These are phyloP conservation scores for Podargus strigoides DNA, from an alignment of 2,797 vertebrate species.

Conservation along the genomic window DNA sequence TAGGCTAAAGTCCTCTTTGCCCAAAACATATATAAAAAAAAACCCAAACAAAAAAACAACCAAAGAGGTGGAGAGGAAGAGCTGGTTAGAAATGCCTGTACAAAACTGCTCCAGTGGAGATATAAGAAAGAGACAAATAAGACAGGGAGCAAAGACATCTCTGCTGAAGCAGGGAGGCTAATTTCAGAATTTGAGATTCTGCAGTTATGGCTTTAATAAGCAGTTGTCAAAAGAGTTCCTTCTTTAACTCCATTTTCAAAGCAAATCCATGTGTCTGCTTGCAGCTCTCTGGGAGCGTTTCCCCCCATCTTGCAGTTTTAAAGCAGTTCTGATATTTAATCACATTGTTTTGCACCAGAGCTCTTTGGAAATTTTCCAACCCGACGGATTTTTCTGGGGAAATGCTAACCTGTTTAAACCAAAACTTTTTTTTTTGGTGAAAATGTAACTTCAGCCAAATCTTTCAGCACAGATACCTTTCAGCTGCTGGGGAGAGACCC, in stretches of 20 bases:
- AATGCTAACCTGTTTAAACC: not conserved
- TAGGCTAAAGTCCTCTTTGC: constrained; percentile 71
- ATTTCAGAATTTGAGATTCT: constrained; percentile 47
- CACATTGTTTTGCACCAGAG: not conserved
- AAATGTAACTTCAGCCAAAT: not conserved
- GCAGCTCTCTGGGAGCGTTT: not conserved
- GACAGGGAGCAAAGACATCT: constrained; percentile 15
- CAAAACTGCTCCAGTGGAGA: not conserved
- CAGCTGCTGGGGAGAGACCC: not conserved
- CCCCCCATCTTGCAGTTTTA: not conserved
- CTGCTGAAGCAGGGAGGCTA: constrained; percentile 19
- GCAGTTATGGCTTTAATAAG: constrained; percentile 56
- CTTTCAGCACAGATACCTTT: not conserved
- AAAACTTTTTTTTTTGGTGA: not conserved
- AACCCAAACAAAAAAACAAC: too few relatives aligned
- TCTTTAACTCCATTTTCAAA: constrained; percentile 42
- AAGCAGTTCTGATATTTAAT: constrained; percentile 13
- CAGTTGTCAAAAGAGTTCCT: constrained; percentile 24
- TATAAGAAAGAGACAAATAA: constrained; percentile 10
- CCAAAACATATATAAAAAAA: constrained; percentile 70
- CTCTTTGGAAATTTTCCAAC: not conserved
- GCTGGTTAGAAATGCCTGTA: constrained; percentile 35
- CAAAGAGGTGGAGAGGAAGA: too few relatives aligned
- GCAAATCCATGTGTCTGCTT: constrained; percentile 6
- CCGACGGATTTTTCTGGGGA: not conserved